Percentiles rank a stretch among this genome's conserved stretches.
Conservation (phyloP, 1,140 invertebrate species). For the Gonioctena quinquepunctata region DNA sequence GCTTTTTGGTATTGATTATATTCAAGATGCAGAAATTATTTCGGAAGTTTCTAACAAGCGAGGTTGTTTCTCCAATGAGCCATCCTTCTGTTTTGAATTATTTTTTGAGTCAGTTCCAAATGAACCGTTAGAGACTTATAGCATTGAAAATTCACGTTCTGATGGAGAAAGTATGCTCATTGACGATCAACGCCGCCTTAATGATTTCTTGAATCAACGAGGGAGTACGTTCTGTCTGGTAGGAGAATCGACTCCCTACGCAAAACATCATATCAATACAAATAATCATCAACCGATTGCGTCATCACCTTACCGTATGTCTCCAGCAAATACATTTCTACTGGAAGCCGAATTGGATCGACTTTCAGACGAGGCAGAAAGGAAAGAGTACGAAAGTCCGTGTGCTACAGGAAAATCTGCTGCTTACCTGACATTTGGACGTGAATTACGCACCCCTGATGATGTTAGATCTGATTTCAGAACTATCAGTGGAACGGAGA, state of each 20-base stretch:
- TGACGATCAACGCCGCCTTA: no score
- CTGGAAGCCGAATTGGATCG: constrained; percentile 27
- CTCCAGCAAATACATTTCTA: not conserved
- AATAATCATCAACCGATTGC: constrained; percentile 43
- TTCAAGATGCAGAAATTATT: no score
- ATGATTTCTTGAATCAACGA: not conserved
- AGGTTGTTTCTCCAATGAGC: no score
- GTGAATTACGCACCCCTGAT: constrained; percentile 43
- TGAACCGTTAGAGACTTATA: no score
- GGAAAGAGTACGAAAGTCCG: constrained; percentile 3
- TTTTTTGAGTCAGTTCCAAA: no score
- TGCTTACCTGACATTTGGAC: constrained; percentile 51
- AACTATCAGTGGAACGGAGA: constrained; percentile 39
- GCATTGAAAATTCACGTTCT: no score
- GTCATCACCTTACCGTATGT: constrained; percentile 26
- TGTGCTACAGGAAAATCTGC: constrained; percentile 47
- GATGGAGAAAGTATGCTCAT: no score
- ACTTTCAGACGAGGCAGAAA: not conserved
- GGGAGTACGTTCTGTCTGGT: not conserved
- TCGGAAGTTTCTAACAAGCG: no score
- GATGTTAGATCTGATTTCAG: constrained; percentile 35
- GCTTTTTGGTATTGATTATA: no score
- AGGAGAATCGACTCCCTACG: constrained; percentile 22
- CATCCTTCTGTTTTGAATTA: no score
- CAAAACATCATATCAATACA: constrained; percentile 38